Evolutionary conservation across 2,888 invertebrate genomes (phyloP), one percentile per base, ranked within the genome.

Genomic region (Phorcus lineatus): DNA sequence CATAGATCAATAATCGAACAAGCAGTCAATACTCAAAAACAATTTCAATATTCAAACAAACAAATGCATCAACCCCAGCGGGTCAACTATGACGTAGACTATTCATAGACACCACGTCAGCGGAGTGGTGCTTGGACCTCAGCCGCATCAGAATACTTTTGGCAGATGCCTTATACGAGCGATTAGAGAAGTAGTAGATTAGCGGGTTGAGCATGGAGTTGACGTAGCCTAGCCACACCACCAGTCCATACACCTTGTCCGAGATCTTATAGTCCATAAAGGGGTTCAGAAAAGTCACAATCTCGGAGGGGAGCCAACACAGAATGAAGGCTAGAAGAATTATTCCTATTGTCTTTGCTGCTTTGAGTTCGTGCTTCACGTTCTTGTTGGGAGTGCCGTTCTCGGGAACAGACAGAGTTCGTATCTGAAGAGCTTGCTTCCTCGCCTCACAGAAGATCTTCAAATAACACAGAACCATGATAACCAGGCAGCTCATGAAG

Each of bases 131-230:
- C 28, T 24, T 24, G 28, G 22, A 2, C 4, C 62, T 11, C 16
- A 62, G 28, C 16, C 62, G 24, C 28, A 62, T 16, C 62, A 62
- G 6, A 16, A 62, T 2, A 13, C 13, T 24, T 62, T 62, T 62
- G 17, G 62, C 62, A 6, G 62, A 62, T 11, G 24, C 62, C 62
- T 74, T 74, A 53, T 47, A 74, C 2, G 74, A 52, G 17, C 52
- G 47, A n/a, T 74, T 40, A 19, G 74, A 74, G 24, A 74, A 52
- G 24, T 74, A 74, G 24, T 74, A 74, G 1, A 74, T 40, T 1
- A 74, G 52, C 9, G 74, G 74, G n/a, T 74, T 74, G 16, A 74
- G 74, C 74, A 74, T 74, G 16, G 74, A 74, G 24, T 74, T 74
- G 52, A 52, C 52, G 22, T 74, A 74, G 7, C 47, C 74, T 22